These are phyloP conservation scores for Drosophila micromelanica DNA, from an alignment of 1,140 invertebrate genomes.

Conservation along the genomic window DNA sequence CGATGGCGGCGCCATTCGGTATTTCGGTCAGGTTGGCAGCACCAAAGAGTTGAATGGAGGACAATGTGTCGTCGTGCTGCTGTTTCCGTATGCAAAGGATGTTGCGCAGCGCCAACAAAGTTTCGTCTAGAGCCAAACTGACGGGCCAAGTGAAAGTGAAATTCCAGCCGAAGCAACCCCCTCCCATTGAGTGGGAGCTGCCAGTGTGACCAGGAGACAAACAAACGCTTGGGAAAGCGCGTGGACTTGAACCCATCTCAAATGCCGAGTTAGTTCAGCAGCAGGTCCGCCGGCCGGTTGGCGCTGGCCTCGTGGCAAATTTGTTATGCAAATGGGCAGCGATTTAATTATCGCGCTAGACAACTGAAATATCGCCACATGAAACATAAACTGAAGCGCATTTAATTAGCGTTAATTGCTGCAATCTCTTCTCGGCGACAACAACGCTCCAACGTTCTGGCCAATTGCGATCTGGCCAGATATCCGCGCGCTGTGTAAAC, in stretches of 20 bases:
- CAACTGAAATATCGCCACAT: constrained; percentile 82
- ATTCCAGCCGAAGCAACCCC: constrained; percentile 31
- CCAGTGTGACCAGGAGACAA: constrained; percentile 58
- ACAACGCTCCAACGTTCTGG: constrained; percentile 29
- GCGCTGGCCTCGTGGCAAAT: constrained; percentile 50
- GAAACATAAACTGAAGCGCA: constrained; percentile 83
- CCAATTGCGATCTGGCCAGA: constrained; percentile 30
- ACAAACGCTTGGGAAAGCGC: constrained; percentile 44
- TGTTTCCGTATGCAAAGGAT: constrained; percentile 83
- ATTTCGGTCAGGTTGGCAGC: constrained; percentile 80
- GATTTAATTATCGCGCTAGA: constrained; percentile 83
- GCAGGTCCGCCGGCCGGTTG: not conserved
- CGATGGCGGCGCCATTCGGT: constrained; percentile 48
- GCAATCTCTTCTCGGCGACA: constrained; percentile 69
- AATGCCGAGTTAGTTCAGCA: no score
- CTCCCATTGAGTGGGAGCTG: constrained; percentile 14
- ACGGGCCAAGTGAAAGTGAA: constrained; percentile 81
- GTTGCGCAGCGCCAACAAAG: constrained; percentile 76
- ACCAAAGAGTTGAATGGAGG: constrained; percentile 80
- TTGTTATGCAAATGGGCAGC: constrained; percentile 80
- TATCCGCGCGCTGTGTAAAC: constrained; percentile 32
- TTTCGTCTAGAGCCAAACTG: constrained; percentile 74
- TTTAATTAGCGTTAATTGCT: constrained; percentile 83
- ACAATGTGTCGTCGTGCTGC: constrained; percentile 79
- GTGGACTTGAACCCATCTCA: constrained; percentile 72